These are phyloP conservation scores for Crossocerus cetratus DNA, from an alignment of 2,888 invertebrate species.

Conservation along the genomic window DNA sequence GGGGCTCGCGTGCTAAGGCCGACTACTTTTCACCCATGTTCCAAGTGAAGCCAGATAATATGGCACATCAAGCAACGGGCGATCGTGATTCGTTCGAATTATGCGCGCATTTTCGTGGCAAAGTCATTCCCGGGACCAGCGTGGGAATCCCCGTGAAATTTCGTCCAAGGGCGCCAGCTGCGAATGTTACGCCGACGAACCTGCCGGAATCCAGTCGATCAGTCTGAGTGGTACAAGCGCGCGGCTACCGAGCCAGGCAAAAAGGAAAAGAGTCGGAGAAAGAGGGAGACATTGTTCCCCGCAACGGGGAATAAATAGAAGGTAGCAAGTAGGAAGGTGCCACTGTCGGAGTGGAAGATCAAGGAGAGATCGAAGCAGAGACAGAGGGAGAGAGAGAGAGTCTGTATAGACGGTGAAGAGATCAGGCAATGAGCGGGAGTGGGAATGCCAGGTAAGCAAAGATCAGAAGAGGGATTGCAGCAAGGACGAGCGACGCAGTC, in stretches of 20 bases:
- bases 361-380: neutral
- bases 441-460: conserved; percentile 27
- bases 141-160: too few species aligned
- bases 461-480: conserved; percentile 19
- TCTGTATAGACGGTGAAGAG: neutral
- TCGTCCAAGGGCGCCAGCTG: too few species aligned
- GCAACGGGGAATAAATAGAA: conserved; percentile 38
- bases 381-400: neutral
- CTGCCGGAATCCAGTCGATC: too few species aligned
- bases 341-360: neutral
- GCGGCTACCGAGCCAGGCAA: neutral
- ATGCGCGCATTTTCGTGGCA: too few species aligned
- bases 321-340: conserved; percentile 35
- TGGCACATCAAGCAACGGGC: too few species aligned
- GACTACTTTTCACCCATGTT: too few species aligned
- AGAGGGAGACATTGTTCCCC: conserved; percentile 53
- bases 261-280: conserved; percentile 2
- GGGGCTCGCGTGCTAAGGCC: too few species aligned
- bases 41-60: too few species aligned
- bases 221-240: neutral
- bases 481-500: conserved; percentile 7
- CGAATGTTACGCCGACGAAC: too few species aligned
- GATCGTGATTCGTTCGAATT: too few species aligned
- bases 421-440: conserved; percentile 28
- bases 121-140: too few species aligned